Conservation (phyloP, 2,888 invertebrate species). For the Hololepta plana region DNA sequence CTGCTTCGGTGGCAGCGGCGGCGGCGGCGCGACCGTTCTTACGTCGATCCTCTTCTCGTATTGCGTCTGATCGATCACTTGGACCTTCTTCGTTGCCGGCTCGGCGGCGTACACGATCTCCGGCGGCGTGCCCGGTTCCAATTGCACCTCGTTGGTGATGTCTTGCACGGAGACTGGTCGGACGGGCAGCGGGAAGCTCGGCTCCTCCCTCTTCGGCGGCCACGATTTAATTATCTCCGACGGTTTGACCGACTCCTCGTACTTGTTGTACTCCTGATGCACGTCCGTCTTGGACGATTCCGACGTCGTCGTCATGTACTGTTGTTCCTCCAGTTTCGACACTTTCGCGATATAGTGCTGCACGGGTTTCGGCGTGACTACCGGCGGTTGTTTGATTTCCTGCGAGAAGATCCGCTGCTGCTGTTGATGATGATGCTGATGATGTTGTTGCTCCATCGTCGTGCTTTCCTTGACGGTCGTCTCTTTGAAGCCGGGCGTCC, state of each 20-base stretch:
- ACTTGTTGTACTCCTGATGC: slow-evolving; percentile 6
- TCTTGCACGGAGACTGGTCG: slow-evolving; percentile 26
- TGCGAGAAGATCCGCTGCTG: slow-evolving; percentile 10
- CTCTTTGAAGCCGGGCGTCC: slow-evolving; percentile 17
- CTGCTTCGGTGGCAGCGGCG: slow-evolving; percentile 27
- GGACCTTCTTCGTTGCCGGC: slow-evolving; percentile 31
- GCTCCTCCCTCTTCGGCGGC: slow-evolving; percentile 29
- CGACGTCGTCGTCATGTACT: too few relatives aligned
- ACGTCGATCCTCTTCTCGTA: too few relatives aligned
- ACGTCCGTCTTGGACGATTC: slow-evolving; percentile 15
- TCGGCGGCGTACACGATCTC: slow-evolving; percentile 44
- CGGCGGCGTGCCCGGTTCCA: slow-evolving; percentile 50
- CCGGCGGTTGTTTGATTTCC: slow-evolving; percentile 6
- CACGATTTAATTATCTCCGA: slow-evolving; percentile 31
- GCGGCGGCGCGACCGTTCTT: too few relatives aligned
- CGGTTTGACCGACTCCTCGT: slow-evolving; percentile 26
- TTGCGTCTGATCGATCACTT: slow-evolving; percentile 38
- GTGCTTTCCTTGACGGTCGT: slow-evolving; percentile 14
- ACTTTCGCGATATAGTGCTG: slow-evolving; percentile 27
- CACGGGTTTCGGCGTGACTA: slow-evolving; percentile 11
- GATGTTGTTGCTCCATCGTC: slow-evolving; percentile 10
- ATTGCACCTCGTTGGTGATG: slow-evolving; percentile 29
- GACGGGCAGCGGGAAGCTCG: too few relatives aligned
- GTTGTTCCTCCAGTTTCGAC: slow-evolving; percentile 23
- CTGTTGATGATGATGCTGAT: slow-evolving; percentile 5